Base-by-base conservation (phyloP, 2,113 vertebrate genomes). In the human region DNA sequence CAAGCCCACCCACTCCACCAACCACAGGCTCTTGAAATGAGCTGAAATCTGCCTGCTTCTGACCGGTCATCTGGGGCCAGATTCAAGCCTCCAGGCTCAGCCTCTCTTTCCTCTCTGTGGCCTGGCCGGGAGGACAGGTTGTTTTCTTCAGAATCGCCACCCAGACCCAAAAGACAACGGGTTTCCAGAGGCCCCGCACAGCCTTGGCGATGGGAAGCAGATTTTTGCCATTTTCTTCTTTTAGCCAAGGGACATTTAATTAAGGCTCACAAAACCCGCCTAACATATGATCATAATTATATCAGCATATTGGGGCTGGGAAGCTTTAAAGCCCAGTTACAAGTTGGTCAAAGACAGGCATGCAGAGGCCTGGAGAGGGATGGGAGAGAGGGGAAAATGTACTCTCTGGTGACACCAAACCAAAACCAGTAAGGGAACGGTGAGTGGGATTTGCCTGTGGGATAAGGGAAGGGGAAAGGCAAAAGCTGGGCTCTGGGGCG, bases 171-270 rank as follows among this genome's bases (percentile, higher is more conserved):
- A 64, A 93, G 52, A 61, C 20, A n/a, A 35, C 18, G 8, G 40
- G 52, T 75, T 96, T 93, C 85, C 81, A 80, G 66, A 59, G 57
- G 27, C 73, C 35, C 18, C 8, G 6, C 2, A 7, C 7, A 18
- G 16, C 27, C 66, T 70, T 82, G 66, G 61, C 9, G 11, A 70
- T 0, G 5, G 40, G 16, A 83, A 88, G 48, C 70, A 73, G 66
- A 82, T 86, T 72, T 20, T 75, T 75, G 32, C 14, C 9, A 8
- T 92, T 32, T 48, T 93, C 50, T 59, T 45, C 61, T 64, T 55
- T 66, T n/a, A 64, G 52, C 76, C 89, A 88, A 96, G 80, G 48
- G 92, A 96, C 81, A 68, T 25, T 68, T 55, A 61, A 55, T 68
- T 11, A 18, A 87, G 57, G 35, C 17, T 84, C 59, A 22, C 52